These are phyloP conservation scores for Mormyrus hasselquistii DNA, from an alignment of 2,797 vertebrate species.

Conservation along the genomic window DNA sequence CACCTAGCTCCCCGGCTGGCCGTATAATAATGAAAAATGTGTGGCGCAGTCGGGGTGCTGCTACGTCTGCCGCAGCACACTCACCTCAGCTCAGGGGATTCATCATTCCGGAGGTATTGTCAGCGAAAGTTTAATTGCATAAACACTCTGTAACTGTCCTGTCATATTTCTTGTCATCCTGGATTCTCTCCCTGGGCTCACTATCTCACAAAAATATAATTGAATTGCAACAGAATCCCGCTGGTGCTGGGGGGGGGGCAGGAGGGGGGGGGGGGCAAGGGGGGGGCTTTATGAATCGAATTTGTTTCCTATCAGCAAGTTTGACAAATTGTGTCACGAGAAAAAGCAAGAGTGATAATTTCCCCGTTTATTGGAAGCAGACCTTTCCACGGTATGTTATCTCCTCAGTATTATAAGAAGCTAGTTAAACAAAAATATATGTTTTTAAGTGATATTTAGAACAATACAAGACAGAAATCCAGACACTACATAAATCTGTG, in stretches of 20 bases:
- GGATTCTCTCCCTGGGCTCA: conserved; percentile 83
- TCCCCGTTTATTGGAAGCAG: conserved; percentile 79
- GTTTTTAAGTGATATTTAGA: conserved; percentile 30
- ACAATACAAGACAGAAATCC: conserved; percentile 38
- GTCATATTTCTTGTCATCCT: conserved; percentile 95
- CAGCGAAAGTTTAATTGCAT: conserved; percentile 97
- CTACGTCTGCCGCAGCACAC: conserved; percentile 70
- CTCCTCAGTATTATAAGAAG: conserved; percentile 63
- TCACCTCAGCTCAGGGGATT: conserved; percentile 77
- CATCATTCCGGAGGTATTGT: conserved; percentile 87
- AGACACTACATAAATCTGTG: conserved; percentile 22
- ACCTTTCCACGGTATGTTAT: conserved; percentile 76
- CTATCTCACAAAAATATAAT: conserved; percentile 95
- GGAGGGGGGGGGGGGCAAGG: conserved; percentile 55
- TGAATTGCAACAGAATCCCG: conserved; percentile 93
- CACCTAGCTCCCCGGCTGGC: conserved; percentile 60
- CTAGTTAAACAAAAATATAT: conserved; percentile 43
- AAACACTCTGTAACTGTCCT: conserved; percentile 98
- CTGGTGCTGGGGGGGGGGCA: conserved; percentile 52
- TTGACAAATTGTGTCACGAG: conserved; percentile 82
- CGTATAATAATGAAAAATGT: conserved; percentile 90
- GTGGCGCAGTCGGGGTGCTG: conserved; percentile 75
- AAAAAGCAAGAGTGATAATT: conserved; percentile 76
- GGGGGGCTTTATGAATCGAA: conserved; percentile 86
- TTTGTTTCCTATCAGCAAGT: conserved; percentile 89